Conservation (phyloP, 2,888 invertebrate genomes). For the Bombylius discolor region DNA sequence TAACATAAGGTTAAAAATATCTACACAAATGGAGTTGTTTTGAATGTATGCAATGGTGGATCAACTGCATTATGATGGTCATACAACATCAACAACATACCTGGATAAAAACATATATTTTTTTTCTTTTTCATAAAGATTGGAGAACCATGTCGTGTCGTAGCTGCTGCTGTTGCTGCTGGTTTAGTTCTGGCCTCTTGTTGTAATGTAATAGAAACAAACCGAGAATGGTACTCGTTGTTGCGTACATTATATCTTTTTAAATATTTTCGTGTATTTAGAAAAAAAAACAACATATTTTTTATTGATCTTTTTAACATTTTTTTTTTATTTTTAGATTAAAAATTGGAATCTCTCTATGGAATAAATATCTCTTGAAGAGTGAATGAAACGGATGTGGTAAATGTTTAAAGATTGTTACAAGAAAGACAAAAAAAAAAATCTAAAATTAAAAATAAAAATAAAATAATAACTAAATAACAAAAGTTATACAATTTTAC, state of each 20-base stretch:
- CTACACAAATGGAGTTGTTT: no score
- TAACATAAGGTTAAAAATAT: no score
- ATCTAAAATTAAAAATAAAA: neutral
- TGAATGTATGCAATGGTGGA: no score
- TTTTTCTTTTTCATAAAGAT: no score
- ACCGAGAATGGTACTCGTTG: neutral
- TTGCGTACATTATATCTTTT: neutral
- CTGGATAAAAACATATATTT: no score
- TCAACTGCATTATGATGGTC: no score
- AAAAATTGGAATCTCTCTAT: no score
- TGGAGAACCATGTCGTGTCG: neutral
- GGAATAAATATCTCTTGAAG: neutral
- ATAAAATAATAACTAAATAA: neutral
- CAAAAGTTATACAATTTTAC: no score
- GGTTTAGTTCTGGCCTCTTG: no score
- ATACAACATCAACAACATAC: no score
- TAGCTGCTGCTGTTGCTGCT: no score
- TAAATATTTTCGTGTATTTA: neutral
- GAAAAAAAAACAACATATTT: no score
- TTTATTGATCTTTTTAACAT: neutral
- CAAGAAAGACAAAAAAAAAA: neutral
- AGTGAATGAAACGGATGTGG: constrained; percentile 6
- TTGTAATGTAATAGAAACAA: neutral
- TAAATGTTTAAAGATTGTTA: neutral
- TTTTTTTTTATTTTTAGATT: neutral